Evolutionary conservation across 2,113 vertebrate species (phyloP), one percentile per base, ranked within the genome.

Genomic region (Nannobrachium achirus): DNA sequence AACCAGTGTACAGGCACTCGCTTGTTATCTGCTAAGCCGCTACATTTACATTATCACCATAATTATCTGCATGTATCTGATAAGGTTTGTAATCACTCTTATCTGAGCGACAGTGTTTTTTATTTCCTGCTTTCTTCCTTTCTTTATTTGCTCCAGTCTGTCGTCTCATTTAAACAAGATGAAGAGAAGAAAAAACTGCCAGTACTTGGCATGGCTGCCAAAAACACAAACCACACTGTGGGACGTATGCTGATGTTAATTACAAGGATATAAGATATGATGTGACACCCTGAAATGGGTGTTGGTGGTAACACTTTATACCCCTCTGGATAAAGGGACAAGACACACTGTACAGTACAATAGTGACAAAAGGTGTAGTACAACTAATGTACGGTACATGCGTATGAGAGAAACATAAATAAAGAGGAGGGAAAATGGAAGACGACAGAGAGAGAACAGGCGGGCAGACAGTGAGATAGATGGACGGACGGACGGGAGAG

Each of bases 21-120:
- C 13, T 53, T 56, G 59, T 80, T 85, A 89, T 88, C 87, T 82
- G 50, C 59, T 75, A 66, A 86, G 67, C 80, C 72, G 75, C 78
- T 80, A 77, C 69, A 81, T 87, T 89, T 87, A 80, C 85, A 79
- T 86, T 84, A 85, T 55, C 51, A 76, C 75, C 59, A 64, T 83
- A 87, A 90, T 89, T 86, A 89, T 85, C 81, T 72, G 60, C 78
- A 62, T 81, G 76, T 71, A 85, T 89, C 83, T 81, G 87, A 88
- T 90, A 90, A 78, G 80, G 79, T 70, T 64, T 75, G 56, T 87
- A 88, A 90, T 91, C 87, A 78, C 81, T 69, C 84, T 81, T 76
- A 91, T 91, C 87, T 85, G 69, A 33, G 48, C 68, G 84, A 77
- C 87, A 76, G 72, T 16, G 15, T 65, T 18, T 84, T 82, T 63